A percentile compares a stretch with the other conserved stretches of the same genome.
Conservation (phyloP, 2,888 invertebrate species). For the Torymus auratus region DNA sequence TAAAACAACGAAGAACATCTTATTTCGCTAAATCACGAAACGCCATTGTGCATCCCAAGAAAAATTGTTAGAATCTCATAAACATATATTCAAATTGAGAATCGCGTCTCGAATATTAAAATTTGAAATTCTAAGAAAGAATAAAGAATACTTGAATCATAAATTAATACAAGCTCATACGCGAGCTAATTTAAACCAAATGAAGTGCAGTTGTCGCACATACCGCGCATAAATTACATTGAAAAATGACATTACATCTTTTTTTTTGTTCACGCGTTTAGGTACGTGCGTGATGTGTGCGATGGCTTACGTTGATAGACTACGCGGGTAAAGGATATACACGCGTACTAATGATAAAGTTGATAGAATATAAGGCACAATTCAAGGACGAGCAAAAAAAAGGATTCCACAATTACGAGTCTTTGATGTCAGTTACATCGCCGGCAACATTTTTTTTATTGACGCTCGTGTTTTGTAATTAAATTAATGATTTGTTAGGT, state of each 20-base stretch:
- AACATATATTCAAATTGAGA: constrained; percentile 16
- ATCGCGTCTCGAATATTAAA: constrained; percentile 10
- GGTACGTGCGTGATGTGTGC: too few relatives aligned
- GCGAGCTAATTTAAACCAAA: constrained; percentile 24
- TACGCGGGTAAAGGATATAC: too few relatives aligned
- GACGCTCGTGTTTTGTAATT: too few relatives aligned
- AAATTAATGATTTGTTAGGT: too few relatives aligned
- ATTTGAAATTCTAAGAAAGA: constrained; percentile 25
- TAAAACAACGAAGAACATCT: too few relatives aligned
- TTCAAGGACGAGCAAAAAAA: constrained; percentile 29
- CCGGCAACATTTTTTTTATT: too few relatives aligned
- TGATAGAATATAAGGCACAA: not conserved
- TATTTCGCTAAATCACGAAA: too few relatives aligned
- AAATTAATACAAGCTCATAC: not conserved
- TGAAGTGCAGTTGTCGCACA: not conserved
- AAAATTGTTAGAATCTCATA: not conserved
- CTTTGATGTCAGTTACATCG: not conserved
- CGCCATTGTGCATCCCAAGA: not conserved
- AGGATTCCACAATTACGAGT: not conserved
- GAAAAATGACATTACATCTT: constrained; percentile 34
- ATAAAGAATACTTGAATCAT: constrained; percentile 21
- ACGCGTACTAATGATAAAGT: not conserved
- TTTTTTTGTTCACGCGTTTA: constrained; percentile 20
- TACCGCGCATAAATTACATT: constrained; percentile 30
- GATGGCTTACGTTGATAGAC: too few relatives aligned